Evolutionary conservation across 2,888 invertebrate genomes (phyloP).

Genomic region (Glaucopsyche alexis): DNA sequence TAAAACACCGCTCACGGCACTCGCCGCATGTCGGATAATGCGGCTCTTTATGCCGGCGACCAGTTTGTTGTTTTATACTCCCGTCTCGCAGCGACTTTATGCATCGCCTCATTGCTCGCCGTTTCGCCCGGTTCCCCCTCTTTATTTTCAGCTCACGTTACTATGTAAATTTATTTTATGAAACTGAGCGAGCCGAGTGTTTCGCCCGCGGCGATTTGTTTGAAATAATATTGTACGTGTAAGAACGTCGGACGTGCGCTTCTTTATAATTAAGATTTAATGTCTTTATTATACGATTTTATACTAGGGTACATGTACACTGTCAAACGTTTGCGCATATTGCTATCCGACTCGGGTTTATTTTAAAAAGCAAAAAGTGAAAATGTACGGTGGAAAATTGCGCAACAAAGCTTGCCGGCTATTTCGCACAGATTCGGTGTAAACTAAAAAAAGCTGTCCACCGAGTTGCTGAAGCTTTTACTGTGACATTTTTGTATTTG

Average conservation of each 20-base stretch:
- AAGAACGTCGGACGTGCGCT: slow-evolving; percentile 25
- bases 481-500: slow-evolving; percentile 11
- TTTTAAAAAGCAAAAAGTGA: slow-evolving; percentile 8
- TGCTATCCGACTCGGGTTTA: neutral
- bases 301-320: neutral
- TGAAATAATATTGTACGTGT: slow-evolving; percentile 35
- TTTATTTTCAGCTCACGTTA: slow-evolving; percentile 74
- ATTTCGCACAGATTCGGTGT: slow-evolving; percentile 8
- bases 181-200: slow-evolving; percentile 42
- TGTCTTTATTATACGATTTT: slow-evolving; percentile 18
- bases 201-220: slow-evolving; percentile 38
- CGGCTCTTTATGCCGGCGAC: slow-evolving; percentile 69
- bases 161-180: slow-evolving; percentile 64
- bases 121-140: slow-evolving; percentile 73
- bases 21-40: slow-evolving; percentile 69
- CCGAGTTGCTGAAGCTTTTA: slow-evolving; percentile 11
- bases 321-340: neutral
- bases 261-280: slow-evolving; percentile 28
- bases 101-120: slow-evolving; percentile 76
- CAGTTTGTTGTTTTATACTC: slow-evolving; percentile 79
- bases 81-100: slow-evolving; percentile 72
- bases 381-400: neutral
- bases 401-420: slow-evolving; percentile 2
- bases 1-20: slow-evolving; percentile 62
- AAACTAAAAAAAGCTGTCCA: slow-evolving; percentile 16